phyloP scores from a whole-genome alignment of 2,113 vertebrate genomes.

The Sterrhoptilus dennistouni region DNA sequence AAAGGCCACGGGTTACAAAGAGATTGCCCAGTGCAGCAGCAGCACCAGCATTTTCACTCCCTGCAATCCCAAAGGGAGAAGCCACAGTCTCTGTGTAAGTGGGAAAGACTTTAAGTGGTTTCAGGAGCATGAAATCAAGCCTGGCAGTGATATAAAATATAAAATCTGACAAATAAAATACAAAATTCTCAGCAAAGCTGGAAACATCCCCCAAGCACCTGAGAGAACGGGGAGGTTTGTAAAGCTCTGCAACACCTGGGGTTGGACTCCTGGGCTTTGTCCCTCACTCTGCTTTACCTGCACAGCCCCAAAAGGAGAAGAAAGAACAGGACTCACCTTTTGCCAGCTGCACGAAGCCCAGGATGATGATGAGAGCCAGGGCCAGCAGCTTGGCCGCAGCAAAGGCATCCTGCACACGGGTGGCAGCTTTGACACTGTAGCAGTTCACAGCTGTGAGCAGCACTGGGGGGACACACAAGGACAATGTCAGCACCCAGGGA shows the following conservation, averaged over 20 bases:
- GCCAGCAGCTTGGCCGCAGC: slow-evolving; percentile 93
- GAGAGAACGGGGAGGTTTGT: too few relatives aligned
- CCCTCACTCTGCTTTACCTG: neutral
- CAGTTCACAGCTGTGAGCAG: slow-evolving; percentile 93
- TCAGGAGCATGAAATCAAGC: neutral
- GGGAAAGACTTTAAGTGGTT: neutral
- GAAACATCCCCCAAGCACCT: neutral
- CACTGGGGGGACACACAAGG: slow-evolving; percentile 70
- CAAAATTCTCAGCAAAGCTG: neutral
- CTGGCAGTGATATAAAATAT: neutral
- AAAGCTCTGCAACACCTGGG: neutral
- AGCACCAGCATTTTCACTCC: neutral
- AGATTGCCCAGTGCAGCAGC: neutral
- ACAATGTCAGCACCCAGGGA: neutral
- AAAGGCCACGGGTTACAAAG: neutral
- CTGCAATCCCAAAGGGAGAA: neutral
- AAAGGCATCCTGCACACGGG: slow-evolving; percentile 92
- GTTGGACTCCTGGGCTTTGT: neutral
- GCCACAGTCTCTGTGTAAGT: neutral
- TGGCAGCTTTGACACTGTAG: slow-evolving; percentile 95
- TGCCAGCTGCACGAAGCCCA: slow-evolving; percentile 91
- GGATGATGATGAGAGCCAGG: slow-evolving; percentile 88
- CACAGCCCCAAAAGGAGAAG: neutral
- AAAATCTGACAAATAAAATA: neutral
- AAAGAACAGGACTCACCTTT: slow-evolving; percentile 75